Evolutionary conservation across 2,888 invertebrate genomes (phyloP).

Genomic region (Boloria selene): DNA sequence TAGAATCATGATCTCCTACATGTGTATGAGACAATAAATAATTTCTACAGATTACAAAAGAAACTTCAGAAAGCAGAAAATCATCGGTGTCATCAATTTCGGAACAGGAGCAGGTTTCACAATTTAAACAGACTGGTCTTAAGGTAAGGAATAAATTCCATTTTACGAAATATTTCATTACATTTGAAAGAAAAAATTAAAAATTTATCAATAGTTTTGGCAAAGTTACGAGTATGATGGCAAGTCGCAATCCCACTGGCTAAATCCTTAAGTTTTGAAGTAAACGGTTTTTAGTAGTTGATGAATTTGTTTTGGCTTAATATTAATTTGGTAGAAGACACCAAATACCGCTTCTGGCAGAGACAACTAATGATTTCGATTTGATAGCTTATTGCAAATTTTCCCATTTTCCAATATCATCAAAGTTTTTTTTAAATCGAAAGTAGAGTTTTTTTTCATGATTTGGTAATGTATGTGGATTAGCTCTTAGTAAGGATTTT

Average conservation of each 20-base stretch:
- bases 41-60: conserved; percentile 65
- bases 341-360: conserved; percentile 23
- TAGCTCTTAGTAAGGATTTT: too few relatives aligned
- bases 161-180: neutral
- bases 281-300: neutral
- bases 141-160: conserved; percentile 56
- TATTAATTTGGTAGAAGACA: conserved; percentile 9
- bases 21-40: conserved; percentile 15
- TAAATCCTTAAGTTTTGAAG: conserved; percentile 4
- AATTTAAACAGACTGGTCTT: conserved; percentile 66
- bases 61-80: conserved; percentile 76
- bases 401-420: neutral
- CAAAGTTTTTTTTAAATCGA: neutral
- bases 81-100: conserved; percentile 70
- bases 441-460: neutral
- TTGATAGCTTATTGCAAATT: conserved; percentile 18
- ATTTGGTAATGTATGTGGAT: neutral
- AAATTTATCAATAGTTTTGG: neutral
- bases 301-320: conserved; percentile 6
- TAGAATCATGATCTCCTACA: neutral
- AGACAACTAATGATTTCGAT: conserved; percentile 17
- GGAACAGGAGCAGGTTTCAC: conserved; percentile 66
- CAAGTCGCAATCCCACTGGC: conserved; percentile 11
- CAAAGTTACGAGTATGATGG: conserved; percentile 3
- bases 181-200: neutral